Base-by-base conservation (phyloP, 2,113 vertebrate genomes). In the Oryzias melastigma region DNA sequence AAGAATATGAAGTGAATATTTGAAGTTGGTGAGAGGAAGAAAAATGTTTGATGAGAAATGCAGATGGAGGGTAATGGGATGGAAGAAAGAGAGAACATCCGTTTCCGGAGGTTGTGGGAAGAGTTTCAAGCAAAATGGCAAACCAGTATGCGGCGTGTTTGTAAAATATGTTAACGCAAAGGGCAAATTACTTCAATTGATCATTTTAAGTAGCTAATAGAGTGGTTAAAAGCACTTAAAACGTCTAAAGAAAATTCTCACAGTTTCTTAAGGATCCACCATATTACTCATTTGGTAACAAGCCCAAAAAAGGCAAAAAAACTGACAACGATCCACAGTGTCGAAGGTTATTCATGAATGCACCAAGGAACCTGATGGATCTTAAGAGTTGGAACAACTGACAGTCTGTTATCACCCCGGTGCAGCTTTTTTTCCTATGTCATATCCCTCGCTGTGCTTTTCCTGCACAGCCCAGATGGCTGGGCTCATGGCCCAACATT, bases 1-100 rank as follows among this genome's bases (percentile, higher is more conserved):
- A 90, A 88, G 86, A 90, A 75, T 75, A 80, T n/a, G 77, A 58
- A 83, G 81, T 69, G 74, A 85, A 83, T 84, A 83, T 82, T 82
- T 88, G 81, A 89, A 88, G 72, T 87, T 80, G 50, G 82, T 59
- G 61, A 73, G 70, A 65, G 60, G 51, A 75, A 58, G 59, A 75
- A 75, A 65, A 64, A 76, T 79, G 72, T 87, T 85, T 87, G 86
- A 87, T 80, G 84, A 81, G 66, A 85, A 84, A 86, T 67, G 85
- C 84, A 82, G 84, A 83, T 66, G 72, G 86, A 77, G 78, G 78
- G 68, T 80, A 75, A 79, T 76, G 71, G 75, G 63, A 81, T 25
- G 54, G 44, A 56, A 41, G 42, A 53, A 45, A 48, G 71, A 53
- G 60, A 43, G 65, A 80, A 57, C 56, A 56, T 80, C 58, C 58